Evolutionary conservation across 2,113 vertebrate species (phyloP).

Genomic region (Podarcis raffonei): DNA sequence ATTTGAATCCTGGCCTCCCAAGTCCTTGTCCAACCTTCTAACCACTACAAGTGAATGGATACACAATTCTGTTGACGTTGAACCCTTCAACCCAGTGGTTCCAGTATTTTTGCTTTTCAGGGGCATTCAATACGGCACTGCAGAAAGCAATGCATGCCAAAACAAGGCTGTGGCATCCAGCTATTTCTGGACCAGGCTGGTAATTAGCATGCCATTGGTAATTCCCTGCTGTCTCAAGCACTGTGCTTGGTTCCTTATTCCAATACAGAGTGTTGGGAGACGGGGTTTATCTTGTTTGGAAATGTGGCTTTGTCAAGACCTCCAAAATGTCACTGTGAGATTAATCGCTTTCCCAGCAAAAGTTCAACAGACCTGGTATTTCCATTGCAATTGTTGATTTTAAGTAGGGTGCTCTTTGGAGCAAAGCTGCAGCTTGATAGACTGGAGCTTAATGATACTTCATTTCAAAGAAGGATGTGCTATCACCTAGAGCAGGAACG

Average conservation of each 20-base stretch:
- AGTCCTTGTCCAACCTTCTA: too few relatives aligned
- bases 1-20: too few relatives aligned
- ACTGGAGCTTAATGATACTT: slow-evolving; percentile 37
- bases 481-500: slow-evolving; percentile 34
- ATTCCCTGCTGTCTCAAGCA: slow-evolving; percentile 52
- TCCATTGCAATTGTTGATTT: slow-evolving; percentile 43
- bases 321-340: slow-evolving; percentile 54
- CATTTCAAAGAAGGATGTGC: slow-evolving; percentile 49
- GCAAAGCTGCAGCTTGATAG: slow-evolving; percentile 42
- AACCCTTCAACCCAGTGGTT: background rate
- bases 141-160: slow-evolving; percentile 23
- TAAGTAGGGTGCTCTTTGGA: slow-evolving; percentile 1
- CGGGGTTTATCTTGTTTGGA: slow-evolving; percentile 59
- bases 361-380: slow-evolving; percentile 53
- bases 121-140: slow-evolving; percentile 1
- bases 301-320: slow-evolving; percentile 53
- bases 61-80: background rate
- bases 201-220: slow-evolving; percentile 51
- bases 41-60: background rate
- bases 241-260: slow-evolving; percentile 52
- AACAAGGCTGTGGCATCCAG: slow-evolving; percentile 47
- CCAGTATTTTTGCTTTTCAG: slow-evolving; percentile 1
- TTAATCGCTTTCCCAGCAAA: slow-evolving; percentile 47
- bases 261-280: slow-evolving; percentile 37
- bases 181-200: slow-evolving; percentile 58